Conservation (phyloP, 2,888 invertebrate genomes). For the Drosophila pseudotakahashii region DNA sequence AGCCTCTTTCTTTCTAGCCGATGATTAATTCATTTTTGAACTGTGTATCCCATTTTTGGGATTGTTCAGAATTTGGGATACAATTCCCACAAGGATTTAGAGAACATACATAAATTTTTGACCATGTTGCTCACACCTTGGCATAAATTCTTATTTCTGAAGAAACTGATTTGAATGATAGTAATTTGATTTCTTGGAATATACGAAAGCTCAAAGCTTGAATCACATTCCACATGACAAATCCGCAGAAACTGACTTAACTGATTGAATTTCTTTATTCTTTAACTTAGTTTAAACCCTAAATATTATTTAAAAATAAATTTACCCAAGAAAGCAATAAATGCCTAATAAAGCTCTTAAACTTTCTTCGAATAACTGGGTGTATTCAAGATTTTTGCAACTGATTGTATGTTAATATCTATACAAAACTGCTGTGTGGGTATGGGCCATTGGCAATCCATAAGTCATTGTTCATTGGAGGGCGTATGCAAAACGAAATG, state of each 20-base stretch:
- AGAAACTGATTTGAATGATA: slow-evolving; percentile 31
- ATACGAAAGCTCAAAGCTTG: neutral
- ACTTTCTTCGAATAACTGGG: slow-evolving; percentile 17
- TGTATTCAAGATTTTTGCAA: neutral
- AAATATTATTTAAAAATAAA: neutral
- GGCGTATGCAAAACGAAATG: slow-evolving; percentile 51
- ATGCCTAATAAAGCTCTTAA: slow-evolving; percentile 40
- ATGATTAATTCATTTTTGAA: slow-evolving; percentile 30
- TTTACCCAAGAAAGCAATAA: slow-evolving; percentile 26
- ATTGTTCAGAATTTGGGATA: neutral
- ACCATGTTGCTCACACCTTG: slow-evolving; percentile 15
- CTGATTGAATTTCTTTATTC: neutral
- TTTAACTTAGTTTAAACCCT: neutral
- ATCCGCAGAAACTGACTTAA: neutral
- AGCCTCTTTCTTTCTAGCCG: slow-evolving; percentile 13
- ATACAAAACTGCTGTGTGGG: slow-evolving; percentile 14
- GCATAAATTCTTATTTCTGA: slow-evolving; percentile 13
- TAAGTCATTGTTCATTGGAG: slow-evolving; percentile 37
- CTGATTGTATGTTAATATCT: slow-evolving; percentile 18
- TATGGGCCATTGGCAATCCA: slow-evolving; percentile 34
- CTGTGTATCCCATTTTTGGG: slow-evolving; percentile 9
- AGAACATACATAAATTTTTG: slow-evolving; percentile 21
- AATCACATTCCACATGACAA: slow-evolving; percentile 8
- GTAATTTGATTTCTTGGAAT: slow-evolving; percentile 31
- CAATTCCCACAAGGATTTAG: slow-evolving; percentile 37